Percentiles rank a stretch among this genome's conserved stretches.
These are phyloP conservation scores for Monopis laevigella DNA, from an alignment of 2,888 invertebrate genomes.

Conservation along the genomic window DNA sequence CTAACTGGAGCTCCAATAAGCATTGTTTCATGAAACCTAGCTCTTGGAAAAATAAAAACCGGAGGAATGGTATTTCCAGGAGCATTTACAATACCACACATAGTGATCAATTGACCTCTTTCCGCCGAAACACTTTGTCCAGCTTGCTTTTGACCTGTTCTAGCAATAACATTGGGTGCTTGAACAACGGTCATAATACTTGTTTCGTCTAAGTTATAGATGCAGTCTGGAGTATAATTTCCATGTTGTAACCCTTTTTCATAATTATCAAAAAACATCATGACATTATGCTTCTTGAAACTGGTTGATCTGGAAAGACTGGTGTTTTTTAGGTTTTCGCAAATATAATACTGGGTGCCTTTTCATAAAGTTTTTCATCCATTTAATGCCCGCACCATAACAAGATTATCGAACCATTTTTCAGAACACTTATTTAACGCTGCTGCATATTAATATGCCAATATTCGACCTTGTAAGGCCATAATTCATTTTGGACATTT, in stretches of 20 bases:
- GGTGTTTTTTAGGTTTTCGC: too few relatives aligned
- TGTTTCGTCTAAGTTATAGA: slow-evolving; percentile 26
- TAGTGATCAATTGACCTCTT: slow-evolving; percentile 22
- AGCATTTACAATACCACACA: slow-evolving; percentile 23
- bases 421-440: too few relatives aligned
- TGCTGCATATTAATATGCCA: too few relatives aligned
- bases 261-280: slow-evolving; percentile 16
- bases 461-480: too few relatives aligned
- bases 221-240: slow-evolving; percentile 18
- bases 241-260: slow-evolving; percentile 14
- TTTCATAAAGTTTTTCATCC: too few relatives aligned
- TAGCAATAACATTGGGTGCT: slow-evolving; percentile 21
- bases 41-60: slow-evolving; percentile 21
- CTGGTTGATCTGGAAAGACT: slow-evolving; percentile 19
- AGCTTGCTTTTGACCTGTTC: slow-evolving; percentile 17
- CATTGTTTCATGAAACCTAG: slow-evolving; percentile 21
- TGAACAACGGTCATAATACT: slow-evolving; percentile 24
- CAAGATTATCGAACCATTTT: too few relatives aligned
- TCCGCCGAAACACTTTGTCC: slow-evolving; percentile 21
- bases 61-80: slow-evolving; percentile 23
- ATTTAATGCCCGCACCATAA: too few relatives aligned
- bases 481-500: too few relatives aligned
- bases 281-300: slow-evolving; percentile 16
- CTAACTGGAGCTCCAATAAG: slow-evolving; percentile 20
- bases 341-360: too few relatives aligned